Percentiles rank a stretch among this genome's conserved stretches.
Conservation (phyloP, 2,888 invertebrate species). For the Brenthis ino region DNA sequence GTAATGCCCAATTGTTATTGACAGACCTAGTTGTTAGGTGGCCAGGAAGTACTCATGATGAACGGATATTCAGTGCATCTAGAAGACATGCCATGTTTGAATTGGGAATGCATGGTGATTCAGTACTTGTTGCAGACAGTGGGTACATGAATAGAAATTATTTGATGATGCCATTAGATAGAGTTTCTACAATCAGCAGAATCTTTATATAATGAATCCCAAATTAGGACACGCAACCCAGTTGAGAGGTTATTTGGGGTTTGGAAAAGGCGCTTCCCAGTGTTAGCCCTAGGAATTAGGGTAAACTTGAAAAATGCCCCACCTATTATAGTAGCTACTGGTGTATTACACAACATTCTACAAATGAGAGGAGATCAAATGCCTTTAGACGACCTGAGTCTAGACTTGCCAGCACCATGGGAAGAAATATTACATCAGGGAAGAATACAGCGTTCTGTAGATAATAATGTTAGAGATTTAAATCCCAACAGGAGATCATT, state of each 20-base stretch:
- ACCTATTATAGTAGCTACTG: constrained; percentile 35
- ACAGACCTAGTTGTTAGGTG: constrained; percentile 30
- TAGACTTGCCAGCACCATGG: too few relatives aligned
- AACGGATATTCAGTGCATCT: constrained; percentile 28
- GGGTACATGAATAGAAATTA: constrained; percentile 32
- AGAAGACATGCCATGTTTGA: constrained; percentile 17
- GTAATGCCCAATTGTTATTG: constrained; percentile 23
- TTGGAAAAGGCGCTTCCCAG: constrained; percentile 27
- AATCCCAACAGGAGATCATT: too few relatives aligned
- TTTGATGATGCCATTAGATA: constrained; percentile 28
- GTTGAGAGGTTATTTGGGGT: constrained; percentile 35
- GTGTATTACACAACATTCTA: constrained; percentile 36
- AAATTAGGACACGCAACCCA: constrained; percentile 29
- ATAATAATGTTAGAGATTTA: too few relatives aligned
- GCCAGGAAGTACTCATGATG: constrained; percentile 38
- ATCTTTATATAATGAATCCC: constrained; percentile 33
- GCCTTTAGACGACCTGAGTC: background rate
- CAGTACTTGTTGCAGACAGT: constrained; percentile 25
- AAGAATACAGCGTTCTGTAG: too few relatives aligned
- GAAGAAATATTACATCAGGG: too few relatives aligned
- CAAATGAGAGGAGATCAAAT: background rate
- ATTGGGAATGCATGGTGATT: constrained; percentile 22
- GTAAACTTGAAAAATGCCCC: constrained; percentile 28
- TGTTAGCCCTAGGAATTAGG: constrained; percentile 12
- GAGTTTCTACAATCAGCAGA: constrained; percentile 27